Percentiles rank a stretch among this genome's conserved stretches.
Evolutionary conservation across 2,797 vertebrate species (phyloP).

Genomic region (Enteromius treurensis): DNA sequence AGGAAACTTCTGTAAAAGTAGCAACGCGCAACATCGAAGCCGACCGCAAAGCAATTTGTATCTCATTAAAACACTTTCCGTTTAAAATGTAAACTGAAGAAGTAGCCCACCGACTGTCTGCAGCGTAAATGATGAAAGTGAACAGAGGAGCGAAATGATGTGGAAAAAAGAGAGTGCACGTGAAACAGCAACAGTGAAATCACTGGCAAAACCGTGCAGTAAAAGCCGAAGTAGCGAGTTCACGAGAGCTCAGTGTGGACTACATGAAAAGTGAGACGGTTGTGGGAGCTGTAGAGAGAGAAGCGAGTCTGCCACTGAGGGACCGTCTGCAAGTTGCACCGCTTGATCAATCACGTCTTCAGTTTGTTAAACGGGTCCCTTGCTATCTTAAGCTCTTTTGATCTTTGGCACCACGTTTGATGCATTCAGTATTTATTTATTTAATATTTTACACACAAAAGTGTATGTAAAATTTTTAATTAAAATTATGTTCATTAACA

Average conservation of each 20-base stretch:
- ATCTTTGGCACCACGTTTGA: not conserved
- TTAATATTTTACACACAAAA: not conserved
- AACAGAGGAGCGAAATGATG: constrained; percentile 3
- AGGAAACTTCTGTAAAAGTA: constrained; percentile 44
- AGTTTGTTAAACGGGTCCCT: not conserved
- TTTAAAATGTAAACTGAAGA: constrained; percentile 4
- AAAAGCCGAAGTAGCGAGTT: constrained; percentile 13
- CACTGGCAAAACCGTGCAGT: not conserved
- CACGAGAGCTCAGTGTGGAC: constrained; percentile 25
- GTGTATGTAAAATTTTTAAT: not conserved
- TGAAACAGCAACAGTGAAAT: constrained; percentile 12
- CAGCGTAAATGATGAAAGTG: constrained; percentile 22
- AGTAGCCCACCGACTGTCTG: not conserved
- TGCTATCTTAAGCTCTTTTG: not conserved
- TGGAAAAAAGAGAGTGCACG: constrained; percentile 15
- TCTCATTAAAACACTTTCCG: constrained; percentile 27
- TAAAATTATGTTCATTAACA: not conserved
- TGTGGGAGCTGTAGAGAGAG: constrained; percentile 18
- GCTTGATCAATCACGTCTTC: constrained; percentile 30
- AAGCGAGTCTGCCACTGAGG: constrained; percentile 21
- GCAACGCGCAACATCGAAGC: constrained; percentile 12
- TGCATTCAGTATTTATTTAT: not conserved
- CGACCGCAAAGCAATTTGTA: constrained; percentile 4
- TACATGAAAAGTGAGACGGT: constrained; percentile 40
- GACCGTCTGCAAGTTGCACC: constrained; percentile 53